Evolutionary conservation across 2,888 invertebrate genomes (phyloP).

Genomic region (Aquatica leii): DNA sequence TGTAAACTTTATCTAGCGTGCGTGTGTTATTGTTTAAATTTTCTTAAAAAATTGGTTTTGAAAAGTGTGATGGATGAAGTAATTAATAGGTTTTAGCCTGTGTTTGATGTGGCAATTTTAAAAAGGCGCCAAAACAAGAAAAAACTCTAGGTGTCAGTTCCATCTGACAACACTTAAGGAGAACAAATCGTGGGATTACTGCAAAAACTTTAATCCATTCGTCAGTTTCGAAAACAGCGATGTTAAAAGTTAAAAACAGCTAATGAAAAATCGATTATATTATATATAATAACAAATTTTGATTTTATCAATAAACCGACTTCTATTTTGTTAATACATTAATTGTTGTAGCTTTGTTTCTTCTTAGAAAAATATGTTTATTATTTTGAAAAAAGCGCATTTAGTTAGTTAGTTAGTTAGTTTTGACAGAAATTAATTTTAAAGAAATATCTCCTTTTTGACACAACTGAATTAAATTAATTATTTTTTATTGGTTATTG

Average conservation of each 20-base stretch:
- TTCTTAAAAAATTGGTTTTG: too few species aligned
- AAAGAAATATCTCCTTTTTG: not conserved
- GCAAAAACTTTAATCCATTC: not conserved
- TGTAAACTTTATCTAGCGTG: too few species aligned
- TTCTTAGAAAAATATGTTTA: not conserved
- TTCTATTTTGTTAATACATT: not conserved
- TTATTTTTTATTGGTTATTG: not conserved
- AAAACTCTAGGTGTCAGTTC: too few species aligned
- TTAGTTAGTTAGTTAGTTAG: too few species aligned
- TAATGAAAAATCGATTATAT: not conserved
- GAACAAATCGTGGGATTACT: not conserved
- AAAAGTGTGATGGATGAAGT: too few species aligned
- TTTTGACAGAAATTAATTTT: not conserved
- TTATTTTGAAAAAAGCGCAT: not conserved
- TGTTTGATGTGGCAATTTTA: too few species aligned
- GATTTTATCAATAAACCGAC: not conserved
- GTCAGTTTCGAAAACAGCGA: not conserved
- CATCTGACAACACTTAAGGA: too few species aligned
- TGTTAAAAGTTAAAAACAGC: not conserved
- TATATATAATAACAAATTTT: not conserved
- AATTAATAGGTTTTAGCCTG: too few species aligned
- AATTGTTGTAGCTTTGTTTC: not conserved
- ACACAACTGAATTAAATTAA: not conserved
- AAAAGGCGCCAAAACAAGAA: too few species aligned
- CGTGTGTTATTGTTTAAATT: too few species aligned